A percentile compares a stretch with the other conserved stretches of the same genome.
Evolutionary conservation across 1,140 invertebrate genomes (phyloP).

Genomic region (Drosophila navojoa): DNA sequence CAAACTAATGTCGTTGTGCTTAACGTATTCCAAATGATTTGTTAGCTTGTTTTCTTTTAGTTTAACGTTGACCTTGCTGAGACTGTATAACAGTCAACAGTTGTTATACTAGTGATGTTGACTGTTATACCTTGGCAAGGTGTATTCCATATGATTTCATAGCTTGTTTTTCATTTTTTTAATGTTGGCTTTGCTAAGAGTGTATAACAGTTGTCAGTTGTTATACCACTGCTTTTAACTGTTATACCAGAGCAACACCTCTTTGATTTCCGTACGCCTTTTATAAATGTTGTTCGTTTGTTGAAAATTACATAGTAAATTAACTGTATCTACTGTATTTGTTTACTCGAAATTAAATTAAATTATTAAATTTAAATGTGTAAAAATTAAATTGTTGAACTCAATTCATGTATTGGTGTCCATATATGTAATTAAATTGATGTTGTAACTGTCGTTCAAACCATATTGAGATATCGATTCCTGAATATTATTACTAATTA

Average conservation of each 20-base stretch:
- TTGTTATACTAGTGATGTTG: slow-evolving; percentile 9
- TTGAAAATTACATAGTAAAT: slow-evolving; percentile 22
- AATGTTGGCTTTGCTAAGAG: slow-evolving; percentile 26
- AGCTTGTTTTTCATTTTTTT: slow-evolving; percentile 34
- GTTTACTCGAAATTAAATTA: neutral
- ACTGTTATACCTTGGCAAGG: slow-evolving; percentile 12
- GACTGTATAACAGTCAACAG: slow-evolving; percentile 12
- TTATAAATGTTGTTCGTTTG: slow-evolving; percentile 34
- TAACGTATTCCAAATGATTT: slow-evolving; percentile 75
- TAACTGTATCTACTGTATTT: neutral
- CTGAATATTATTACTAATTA: slow-evolving; percentile 9
- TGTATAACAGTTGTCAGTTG: slow-evolving; percentile 16
- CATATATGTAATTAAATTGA: slow-evolving; percentile 34
- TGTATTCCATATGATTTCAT: slow-evolving; percentile 64
- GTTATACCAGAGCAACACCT: slow-evolving; percentile 10
- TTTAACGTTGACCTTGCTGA: slow-evolving; percentile 27
- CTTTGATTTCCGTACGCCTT: slow-evolving; percentile 17
- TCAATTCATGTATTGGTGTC: slow-evolving; percentile 28
- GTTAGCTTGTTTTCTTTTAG: slow-evolving; percentile 45
- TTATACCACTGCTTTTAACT: slow-evolving; percentile 4
- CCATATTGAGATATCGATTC: slow-evolving; percentile 21
- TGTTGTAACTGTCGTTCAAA: slow-evolving; percentile 56
- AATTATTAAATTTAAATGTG: slow-evolving; percentile 7
- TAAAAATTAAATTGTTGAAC: neutral
- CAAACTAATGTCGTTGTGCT: slow-evolving; percentile 70